Evolutionary conservation across 2,113 vertebrate genomes (phyloP).

Genomic region (Upupa epops): DNA sequence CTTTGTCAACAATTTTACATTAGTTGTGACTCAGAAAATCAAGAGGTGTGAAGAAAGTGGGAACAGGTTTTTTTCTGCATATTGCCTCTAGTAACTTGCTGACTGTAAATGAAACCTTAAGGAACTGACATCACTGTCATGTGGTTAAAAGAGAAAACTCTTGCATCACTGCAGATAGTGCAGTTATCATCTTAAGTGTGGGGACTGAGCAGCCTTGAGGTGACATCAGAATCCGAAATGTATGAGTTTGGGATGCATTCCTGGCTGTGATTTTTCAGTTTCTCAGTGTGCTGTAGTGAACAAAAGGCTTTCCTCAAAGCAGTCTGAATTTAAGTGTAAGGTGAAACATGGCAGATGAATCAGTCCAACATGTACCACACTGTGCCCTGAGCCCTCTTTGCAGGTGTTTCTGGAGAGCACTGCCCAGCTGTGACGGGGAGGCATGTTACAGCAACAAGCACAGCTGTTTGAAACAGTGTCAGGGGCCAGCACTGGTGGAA

Average conservation of each 20-base stretch:
- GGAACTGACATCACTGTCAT: neutral
- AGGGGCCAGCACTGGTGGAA: neutral
- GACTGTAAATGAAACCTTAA: neutral
- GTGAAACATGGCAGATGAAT: neutral
- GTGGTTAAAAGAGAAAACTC: fast-evolving
- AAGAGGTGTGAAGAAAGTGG: neutral
- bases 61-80: neutral
- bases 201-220: fast-evolving
- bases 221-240: neutral
- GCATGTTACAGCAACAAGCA: neutral
- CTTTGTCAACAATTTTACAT: neutral
- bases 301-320: neutral
- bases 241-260: neutral
- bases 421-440: neutral
- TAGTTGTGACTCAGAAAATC: conserved; percentile 5
- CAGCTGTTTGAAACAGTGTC: neutral
- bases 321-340: neutral
- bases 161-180: fast-evolving
- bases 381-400: neutral
- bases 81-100: neutral
- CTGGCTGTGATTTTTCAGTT: neutral
- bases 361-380: neutral
- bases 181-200: neutral
- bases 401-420: neutral
- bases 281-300: neutral